phyloP scores from a whole-genome alignment of 64 coral and sea anemone species.

The Actinia tenebrosa region DNA sequence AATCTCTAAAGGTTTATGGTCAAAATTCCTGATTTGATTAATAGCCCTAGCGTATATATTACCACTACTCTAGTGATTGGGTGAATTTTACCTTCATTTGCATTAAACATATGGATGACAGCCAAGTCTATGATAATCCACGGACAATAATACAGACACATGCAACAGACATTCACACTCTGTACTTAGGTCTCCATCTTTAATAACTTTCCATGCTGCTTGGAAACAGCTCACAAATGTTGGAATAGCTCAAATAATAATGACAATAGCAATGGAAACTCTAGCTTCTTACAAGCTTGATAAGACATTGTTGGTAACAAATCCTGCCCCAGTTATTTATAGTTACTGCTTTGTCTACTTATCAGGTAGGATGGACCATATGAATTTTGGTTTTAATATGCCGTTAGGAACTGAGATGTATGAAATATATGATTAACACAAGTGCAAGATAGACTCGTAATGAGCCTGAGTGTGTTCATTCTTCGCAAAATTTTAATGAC shows the following conservation, averaged over 20 bases:
- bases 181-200: neutral
- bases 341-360: neutral
- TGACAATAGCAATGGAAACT: neutral
- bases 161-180: neutral
- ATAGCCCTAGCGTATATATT: neutral
- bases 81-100: neutral
- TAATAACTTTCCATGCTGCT: neutral
- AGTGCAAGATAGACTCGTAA: too few relatives aligned
- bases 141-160: neutral
- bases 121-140: neutral
- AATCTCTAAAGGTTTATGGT: neutral
- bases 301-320: neutral
- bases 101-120: neutral
- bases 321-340: neutral
- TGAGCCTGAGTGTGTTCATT: too few relatives aligned
- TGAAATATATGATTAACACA: neutral
- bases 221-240: neutral
- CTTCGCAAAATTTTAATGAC: too few relatives aligned
- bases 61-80: neutral
- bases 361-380: neutral
- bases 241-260: neutral
- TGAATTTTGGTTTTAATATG: too few relatives aligned
- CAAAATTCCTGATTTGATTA: neutral
- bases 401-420: neutral
- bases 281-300: neutral